Percentiles rank a stretch among this genome's conserved stretches.
These are phyloP conservation scores for Parambassis ranga DNA, from an alignment of 2,797 vertebrate genomes.

Conservation along the genomic window DNA sequence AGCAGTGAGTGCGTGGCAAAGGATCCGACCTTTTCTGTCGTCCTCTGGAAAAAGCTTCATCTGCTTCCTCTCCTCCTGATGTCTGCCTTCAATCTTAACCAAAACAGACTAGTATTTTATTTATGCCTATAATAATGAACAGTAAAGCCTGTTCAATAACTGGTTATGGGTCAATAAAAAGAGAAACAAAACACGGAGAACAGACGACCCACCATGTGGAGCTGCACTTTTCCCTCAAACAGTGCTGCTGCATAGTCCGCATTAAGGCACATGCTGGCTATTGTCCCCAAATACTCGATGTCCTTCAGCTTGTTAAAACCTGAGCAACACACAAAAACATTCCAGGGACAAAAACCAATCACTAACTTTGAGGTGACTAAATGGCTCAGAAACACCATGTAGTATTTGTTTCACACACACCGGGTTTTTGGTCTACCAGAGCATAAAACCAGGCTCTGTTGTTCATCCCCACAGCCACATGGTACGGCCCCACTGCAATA, in stretches of 20 bases:
- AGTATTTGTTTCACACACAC: slow-evolving; percentile 45
- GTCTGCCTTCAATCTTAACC: slow-evolving; percentile 90
- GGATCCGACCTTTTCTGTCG: slow-evolving; percentile 87
- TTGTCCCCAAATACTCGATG: slow-evolving; percentile 93
- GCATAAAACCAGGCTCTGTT: slow-evolving; percentile 98
- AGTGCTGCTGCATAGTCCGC: slow-evolving; percentile 93
- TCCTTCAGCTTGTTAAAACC: slow-evolving; percentile 91
- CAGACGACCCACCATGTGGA: slow-evolving; percentile 87
- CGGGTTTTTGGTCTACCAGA: slow-evolving; percentile 80
- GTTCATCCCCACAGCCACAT: slow-evolving; percentile 97
- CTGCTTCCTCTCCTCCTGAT: slow-evolving; percentile 88
- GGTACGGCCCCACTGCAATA: slow-evolving; percentile 90
- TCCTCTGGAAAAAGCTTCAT: slow-evolving; percentile 91
- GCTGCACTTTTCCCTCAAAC: slow-evolving; percentile 95
- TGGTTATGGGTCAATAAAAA: neutral
- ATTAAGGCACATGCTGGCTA: slow-evolving; percentile 90
- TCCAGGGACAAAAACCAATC: neutral
- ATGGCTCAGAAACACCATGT: slow-evolving; percentile 48
- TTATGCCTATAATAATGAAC: neutral
- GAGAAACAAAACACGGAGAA: neutral
- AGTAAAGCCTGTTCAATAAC: neutral
- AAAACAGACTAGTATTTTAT: neutral
- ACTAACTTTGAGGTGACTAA: neutral
- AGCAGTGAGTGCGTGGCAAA: slow-evolving; percentile 89
- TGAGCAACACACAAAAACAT: slow-evolving; percentile 53